A percentile compares a stretch with the other conserved stretches of the same genome.
Evolutionary conservation across 2,797 vertebrate species (phyloP).

Genomic region (Falco berigora): DNA sequence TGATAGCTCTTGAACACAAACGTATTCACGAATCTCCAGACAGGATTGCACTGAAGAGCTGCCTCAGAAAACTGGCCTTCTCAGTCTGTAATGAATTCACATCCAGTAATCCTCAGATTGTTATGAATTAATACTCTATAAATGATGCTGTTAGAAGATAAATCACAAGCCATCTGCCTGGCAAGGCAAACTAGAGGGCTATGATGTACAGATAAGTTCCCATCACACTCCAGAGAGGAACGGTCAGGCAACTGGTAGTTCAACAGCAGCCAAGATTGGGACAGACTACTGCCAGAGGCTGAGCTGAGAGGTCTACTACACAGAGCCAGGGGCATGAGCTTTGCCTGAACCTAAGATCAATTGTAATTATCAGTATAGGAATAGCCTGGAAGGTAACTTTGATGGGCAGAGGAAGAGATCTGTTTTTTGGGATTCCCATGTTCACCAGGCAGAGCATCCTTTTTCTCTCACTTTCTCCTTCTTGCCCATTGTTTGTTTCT

Average conservation of each 20-base stretch:
- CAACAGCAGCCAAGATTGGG: neutral
- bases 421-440: neutral
- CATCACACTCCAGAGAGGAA: neutral
- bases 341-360: neutral
- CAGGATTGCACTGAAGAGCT: neutral
- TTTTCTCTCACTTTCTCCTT: neutral
- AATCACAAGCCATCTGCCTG: neutral
- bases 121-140: neutral
- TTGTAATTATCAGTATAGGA: neutral
- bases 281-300: neutral
- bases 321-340: neutral
- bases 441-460: neutral
- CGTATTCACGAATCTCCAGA: neutral
- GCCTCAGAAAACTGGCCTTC: neutral
- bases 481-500: neutral
- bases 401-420: neutral
- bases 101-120: neutral
- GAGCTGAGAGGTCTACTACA: neutral
- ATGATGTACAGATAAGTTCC: neutral
- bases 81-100: neutral
- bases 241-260: neutral
- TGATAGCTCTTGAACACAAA: neutral
- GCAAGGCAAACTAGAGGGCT: neutral
- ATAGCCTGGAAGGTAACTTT: neutral
- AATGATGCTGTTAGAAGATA: neutral